phyloP scores from a whole-genome alignment of 2,113 vertebrate genomes.

The Rhineura floridana region DNA sequence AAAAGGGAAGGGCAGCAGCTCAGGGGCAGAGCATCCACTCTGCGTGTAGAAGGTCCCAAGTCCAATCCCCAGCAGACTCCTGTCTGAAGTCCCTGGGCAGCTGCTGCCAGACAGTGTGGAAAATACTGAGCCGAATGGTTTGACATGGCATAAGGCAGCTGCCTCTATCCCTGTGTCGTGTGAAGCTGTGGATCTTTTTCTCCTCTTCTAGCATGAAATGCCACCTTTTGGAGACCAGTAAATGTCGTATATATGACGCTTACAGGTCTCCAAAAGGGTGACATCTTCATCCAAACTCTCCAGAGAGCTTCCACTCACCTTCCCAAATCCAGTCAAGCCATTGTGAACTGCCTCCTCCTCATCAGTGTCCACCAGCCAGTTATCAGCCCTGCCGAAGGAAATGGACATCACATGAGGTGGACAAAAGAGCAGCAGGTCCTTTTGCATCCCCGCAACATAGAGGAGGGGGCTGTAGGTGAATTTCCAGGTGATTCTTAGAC shows the following conservation, averaged over 20 bases:
- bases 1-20: neutral
- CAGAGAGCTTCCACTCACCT: slow-evolving; percentile 75
- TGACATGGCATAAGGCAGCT: no score
- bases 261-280: no score
- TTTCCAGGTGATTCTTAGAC: accelerated
- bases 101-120: no score
- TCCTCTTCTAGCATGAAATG: no score
- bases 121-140: no score
- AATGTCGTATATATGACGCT: no score
- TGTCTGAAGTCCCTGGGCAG: no score
- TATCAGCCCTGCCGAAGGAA: slow-evolving; percentile 84
- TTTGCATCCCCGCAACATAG: accelerated
- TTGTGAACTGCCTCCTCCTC: slow-evolving; percentile 69
- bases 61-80: no score
- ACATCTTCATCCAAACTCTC: neutral
- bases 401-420: neutral
- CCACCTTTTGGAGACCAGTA: neutral
- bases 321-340: slow-evolving; percentile 86
- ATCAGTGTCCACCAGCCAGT: slow-evolving; percentile 87
- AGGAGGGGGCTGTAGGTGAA: accelerated
- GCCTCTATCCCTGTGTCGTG: no score
- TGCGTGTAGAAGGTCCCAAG: no score
- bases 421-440: accelerated
- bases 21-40: no score
- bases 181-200: no score